These are phyloP conservation scores for Trichomycterus rosablanca DNA, from an alignment of 2,113 vertebrate species.

Conservation along the genomic window DNA sequence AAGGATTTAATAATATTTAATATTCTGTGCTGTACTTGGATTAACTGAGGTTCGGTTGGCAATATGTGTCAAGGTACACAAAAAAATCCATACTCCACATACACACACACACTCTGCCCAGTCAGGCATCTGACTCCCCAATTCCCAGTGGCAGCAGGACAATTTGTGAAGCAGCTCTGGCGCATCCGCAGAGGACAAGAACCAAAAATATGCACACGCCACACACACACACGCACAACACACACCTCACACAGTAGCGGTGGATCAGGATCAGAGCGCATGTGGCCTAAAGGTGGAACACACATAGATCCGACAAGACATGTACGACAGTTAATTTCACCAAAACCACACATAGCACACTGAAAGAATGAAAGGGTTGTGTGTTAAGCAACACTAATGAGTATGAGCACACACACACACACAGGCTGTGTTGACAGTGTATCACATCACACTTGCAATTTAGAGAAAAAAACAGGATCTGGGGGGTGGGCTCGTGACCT, in stretches of 20 bases:
- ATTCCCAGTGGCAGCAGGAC: conserved; percentile 12
- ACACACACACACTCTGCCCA: neutral
- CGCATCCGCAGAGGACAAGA: conserved; percentile 13
- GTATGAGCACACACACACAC: conserved; percentile 3
- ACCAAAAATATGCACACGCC: conserved; percentile 13
- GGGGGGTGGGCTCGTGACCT: conserved; percentile 41
- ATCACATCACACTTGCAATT: conserved; percentile 38
- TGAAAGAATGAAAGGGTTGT: neutral
- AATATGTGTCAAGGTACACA: no score
- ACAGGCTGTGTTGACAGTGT: conserved; percentile 23
- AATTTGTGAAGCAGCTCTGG: conserved; percentile 8
- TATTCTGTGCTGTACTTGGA: no score
- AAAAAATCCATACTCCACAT: no score
- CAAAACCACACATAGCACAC: conserved; percentile 1
- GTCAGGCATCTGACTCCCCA: neutral
- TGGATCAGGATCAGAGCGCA: no score
- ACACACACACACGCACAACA: neutral
- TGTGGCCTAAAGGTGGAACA: conserved; percentile 23
- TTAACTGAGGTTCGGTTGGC: no score
- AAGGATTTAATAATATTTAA: no score
- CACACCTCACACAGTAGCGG: neutral
- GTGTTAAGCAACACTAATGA: conserved; percentile 3
- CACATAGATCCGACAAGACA: conserved; percentile 14
- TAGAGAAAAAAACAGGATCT: conserved; percentile 25
- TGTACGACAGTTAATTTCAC: neutral